These are phyloP conservation scores for Ceratosolen fusciceps DNA, from an alignment of 1,140 invertebrate genomes.

Conservation along the genomic window DNA sequence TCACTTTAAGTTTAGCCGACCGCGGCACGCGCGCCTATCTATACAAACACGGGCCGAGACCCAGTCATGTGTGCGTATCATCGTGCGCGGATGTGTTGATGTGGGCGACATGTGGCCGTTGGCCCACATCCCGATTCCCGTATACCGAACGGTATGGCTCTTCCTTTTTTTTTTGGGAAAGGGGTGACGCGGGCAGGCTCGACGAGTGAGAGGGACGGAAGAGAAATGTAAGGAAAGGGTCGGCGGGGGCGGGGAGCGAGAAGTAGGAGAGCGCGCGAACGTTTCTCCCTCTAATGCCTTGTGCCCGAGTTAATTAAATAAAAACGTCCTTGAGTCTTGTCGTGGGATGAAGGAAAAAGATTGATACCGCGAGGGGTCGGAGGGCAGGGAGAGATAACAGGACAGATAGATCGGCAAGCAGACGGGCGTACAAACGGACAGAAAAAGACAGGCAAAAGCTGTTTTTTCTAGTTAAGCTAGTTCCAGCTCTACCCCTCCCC, in stretches of 20 bases:
- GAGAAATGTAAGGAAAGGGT: not conserved
- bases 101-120: constrained; percentile 52
- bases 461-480: too few relatives aligned
- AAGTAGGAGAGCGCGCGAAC: not conserved
- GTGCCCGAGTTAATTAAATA: constrained; percentile 26
- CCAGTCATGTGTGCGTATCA: too few relatives aligned
- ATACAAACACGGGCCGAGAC: too few relatives aligned
- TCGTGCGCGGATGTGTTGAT: not conserved
- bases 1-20: constrained; percentile 49
- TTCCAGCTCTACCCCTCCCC: too few relatives aligned
- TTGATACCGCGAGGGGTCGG: not conserved
- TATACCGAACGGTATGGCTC: not conserved
- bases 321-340: constrained; percentile 21
- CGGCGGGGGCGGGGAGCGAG: not conserved
- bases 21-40: not conserved
- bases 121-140: constrained; percentile 55
- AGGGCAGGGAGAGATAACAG: not conserved
- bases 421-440: not conserved
- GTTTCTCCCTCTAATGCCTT: not conserved
- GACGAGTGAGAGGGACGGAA: not conserved
- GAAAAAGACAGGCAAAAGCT: not conserved
- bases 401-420: not conserved
- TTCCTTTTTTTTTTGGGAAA: constrained; percentile 22
- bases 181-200: too few relatives aligned
- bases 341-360: not conserved